Evolutionary conservation across 2,888 invertebrate genomes (phyloP), one percentile per base, ranked within the genome.

Genomic region (Acrobasis consociella): DNA sequence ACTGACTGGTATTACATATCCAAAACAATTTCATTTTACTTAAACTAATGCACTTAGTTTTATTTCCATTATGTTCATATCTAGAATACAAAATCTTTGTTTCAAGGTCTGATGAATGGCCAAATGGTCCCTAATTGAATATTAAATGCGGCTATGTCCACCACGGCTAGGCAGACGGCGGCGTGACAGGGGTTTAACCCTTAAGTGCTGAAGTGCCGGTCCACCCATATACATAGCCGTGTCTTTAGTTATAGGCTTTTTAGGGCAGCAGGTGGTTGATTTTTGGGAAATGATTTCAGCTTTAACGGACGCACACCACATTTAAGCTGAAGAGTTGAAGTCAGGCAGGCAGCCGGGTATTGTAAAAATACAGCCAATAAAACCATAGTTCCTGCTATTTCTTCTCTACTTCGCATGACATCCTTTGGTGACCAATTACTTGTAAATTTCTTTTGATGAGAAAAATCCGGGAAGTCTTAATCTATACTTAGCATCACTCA

Each of bases 71-170:
- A n/a, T 46, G 5, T 51, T 53, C 62, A 46, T 68, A 73, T 81
- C 80, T 66, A 81, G 67, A 56, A 52, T 37, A 73, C 53, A 55
- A 53, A 71, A 64, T 63, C 65, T 70, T 71, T 65, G 58, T 65
- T 66, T 68, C 73, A 69, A 75, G 71, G 65, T 63, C 78, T 83
- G 84, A 86, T 80, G 80, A 83, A 85, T 83, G 82, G 77, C 71
- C 79, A 78, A 86, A 84, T 79, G 77, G 77, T 71, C 76, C 79
- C 80, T 85, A 85, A 86, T 85, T 86, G 86, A 86, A 86, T 86
- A 86, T 86, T 86, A 83, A 86, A 85, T 78, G 82, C 65, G 79
- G 73, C 76, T 76, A 81, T 77, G n/a, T n/a, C n/a, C n/a, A n/a
- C 81, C 78, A 70, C 80, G 66, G 65, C 58, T 61, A 39, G 64